A percentile compares a stretch with the other conserved stretches of the same genome.
phyloP scores from a whole-genome alignment of 2,797 vertebrate species.

The Neopelma chrysocephalum region DNA sequence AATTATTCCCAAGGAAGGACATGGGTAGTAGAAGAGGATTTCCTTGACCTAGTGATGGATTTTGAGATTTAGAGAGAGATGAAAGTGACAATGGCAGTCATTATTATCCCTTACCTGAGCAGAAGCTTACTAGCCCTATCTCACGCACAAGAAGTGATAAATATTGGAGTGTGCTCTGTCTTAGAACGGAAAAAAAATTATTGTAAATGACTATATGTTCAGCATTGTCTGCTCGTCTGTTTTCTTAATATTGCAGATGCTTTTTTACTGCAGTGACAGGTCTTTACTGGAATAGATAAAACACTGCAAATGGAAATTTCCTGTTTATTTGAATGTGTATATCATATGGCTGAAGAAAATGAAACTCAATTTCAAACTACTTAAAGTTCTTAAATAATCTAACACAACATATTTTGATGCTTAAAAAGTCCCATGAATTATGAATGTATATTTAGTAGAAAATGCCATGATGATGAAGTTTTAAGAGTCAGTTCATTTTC shows the following conservation, averaged over 20 bases:
- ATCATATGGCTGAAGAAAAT: not conserved
- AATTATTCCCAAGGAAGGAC: slow-evolving; percentile 56
- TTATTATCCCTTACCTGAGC: slow-evolving; percentile 71
- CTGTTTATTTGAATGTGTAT: not conserved
- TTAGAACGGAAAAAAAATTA: not conserved
- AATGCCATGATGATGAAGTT: not conserved
- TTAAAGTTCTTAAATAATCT: not conserved
- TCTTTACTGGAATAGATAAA: not conserved
- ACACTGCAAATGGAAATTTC: not conserved
- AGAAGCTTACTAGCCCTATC: slow-evolving; percentile 56
- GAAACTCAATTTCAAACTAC: not conserved
- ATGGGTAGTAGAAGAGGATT: slow-evolving; percentile 68
- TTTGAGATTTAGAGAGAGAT: slow-evolving; percentile 84
- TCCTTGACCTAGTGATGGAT: slow-evolving; percentile 82
- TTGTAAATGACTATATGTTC: not conserved
- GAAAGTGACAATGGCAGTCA: slow-evolving; percentile 77
- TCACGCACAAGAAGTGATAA: slow-evolving; percentile 5
- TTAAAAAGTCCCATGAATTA: not conserved
- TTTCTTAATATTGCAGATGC: not conserved
- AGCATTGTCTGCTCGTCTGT: not conserved
- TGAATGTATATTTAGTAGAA: not conserved
- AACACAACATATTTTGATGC: not conserved
- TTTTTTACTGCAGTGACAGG: not conserved
- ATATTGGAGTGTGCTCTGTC: not conserved
- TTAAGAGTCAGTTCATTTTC: not conserved